A percentile compares a stretch with the other conserved stretches of the same genome.
phyloP scores from a whole-genome alignment of 1,140 invertebrate genomes.

The Bicyclus anynana region DNA sequence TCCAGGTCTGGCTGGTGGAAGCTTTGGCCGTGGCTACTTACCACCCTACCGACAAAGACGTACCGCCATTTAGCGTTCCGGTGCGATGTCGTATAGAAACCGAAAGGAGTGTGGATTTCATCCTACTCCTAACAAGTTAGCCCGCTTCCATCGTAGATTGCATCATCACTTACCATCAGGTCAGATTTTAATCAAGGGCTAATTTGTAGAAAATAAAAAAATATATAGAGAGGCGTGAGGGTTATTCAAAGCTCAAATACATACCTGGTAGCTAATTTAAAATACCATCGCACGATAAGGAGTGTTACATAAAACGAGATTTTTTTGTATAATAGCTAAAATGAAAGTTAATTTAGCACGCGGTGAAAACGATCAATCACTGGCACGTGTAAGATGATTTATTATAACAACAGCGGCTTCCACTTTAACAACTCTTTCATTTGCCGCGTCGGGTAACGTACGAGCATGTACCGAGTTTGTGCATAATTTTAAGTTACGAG shows the following conservation, averaged over 20 bases:
- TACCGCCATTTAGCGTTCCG: too few species aligned
- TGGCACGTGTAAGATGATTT: constrained; percentile 13
- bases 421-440: constrained; percentile 11
- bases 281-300: neutral
- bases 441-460: neutral
- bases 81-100: too few species aligned
- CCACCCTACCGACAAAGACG: too few species aligned
- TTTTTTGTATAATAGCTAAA: constrained; percentile 9
- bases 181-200: too few species aligned
- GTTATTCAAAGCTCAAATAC: neutral
- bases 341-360: constrained; percentile 16
- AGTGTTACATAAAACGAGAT: neutral
- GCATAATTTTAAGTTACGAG: neutral
- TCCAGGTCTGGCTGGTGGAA: too few species aligned
- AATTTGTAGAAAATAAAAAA: too few species aligned
- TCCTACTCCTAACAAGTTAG: too few species aligned
- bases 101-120: too few species aligned
- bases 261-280: neutral
- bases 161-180: too few species aligned
- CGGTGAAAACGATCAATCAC: constrained; percentile 16
- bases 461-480: neutral
- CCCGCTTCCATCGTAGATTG: too few species aligned
- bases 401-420: constrained; percentile 14
- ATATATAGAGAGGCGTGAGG: too few species aligned
- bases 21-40: too few species aligned